Evolutionary conservation across 2,797 vertebrate genomes (phyloP).

Genomic region (Crenuchus spilurus): DNA sequence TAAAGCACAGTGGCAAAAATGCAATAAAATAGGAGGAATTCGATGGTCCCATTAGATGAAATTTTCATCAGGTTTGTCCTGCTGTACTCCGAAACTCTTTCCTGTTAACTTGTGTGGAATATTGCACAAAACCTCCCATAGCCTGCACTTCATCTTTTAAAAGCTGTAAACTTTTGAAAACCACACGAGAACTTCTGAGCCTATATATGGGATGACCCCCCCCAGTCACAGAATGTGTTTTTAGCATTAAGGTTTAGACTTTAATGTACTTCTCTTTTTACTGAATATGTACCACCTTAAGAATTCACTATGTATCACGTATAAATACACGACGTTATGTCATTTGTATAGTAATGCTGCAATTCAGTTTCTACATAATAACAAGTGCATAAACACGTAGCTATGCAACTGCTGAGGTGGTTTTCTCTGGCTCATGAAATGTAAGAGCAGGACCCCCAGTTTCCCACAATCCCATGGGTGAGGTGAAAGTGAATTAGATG

Average conservation of each 20-base stretch:
- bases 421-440: constrained; percentile 67
- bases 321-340: too few species aligned
- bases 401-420: constrained; percentile 61
- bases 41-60: constrained; percentile 2
- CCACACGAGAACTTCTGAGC: neutral
- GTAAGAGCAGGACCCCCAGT: constrained; percentile 46
- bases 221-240: too few species aligned
- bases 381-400: constrained; percentile 65
- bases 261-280: constrained; percentile 34
- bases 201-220: neutral
- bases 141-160: constrained; percentile 17
- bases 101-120: neutral
- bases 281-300: neutral
- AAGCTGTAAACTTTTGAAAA: neutral
- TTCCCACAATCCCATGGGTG: constrained; percentile 70
- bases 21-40: constrained; percentile 1
- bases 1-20: constrained; percentile 4
- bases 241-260: constrained; percentile 25
- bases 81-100: neutral
- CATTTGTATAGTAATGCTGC: constrained; percentile 25
- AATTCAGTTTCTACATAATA: constrained; percentile 35
- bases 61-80: neutral
- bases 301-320: constrained; percentile 24
- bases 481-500: constrained; percentile 60
- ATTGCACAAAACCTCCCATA: constrained; percentile 39